Evolutionary conservation across 1,140 invertebrate genomes (phyloP).

Genomic region (Tigriopus japonicus): DNA sequence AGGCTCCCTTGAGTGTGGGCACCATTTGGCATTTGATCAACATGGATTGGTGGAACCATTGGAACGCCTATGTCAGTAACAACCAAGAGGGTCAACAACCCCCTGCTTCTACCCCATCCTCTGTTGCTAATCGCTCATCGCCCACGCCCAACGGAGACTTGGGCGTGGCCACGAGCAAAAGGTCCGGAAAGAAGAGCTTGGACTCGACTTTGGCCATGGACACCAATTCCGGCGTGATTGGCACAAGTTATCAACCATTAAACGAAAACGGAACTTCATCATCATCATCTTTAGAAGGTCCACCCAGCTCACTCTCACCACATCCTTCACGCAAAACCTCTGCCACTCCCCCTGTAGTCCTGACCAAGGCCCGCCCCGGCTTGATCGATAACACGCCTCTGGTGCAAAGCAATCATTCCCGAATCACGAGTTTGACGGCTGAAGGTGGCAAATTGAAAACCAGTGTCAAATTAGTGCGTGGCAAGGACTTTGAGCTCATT

Average conservation of each 20-base stretch:
- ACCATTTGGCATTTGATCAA: constrained; percentile 71
- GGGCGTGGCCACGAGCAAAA: constrained; percentile 15
- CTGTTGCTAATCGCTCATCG: neutral
- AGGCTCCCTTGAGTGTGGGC: constrained; percentile 46
- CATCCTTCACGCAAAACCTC: constrained; percentile 16
- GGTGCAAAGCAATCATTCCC: constrained; percentile 32
- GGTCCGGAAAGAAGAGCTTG: constrained; percentile 15
- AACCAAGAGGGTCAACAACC: constrained; percentile 2
- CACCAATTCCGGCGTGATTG: neutral
- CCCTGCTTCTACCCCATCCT: no score
- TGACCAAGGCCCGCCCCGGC: constrained; percentile 33
- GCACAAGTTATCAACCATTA: neutral
- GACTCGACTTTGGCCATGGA: constrained; percentile 17
- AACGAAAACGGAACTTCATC: constrained; percentile 10
- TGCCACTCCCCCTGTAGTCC: constrained; percentile 17
- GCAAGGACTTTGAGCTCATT: constrained; percentile 59
- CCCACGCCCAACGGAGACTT: neutral
- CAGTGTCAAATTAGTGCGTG: constrained; percentile 44
- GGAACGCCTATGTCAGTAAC: constrained; percentile 46
- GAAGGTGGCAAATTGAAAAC: constrained; percentile 59
- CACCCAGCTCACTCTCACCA: constrained; percentile 15
- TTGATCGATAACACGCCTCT: constrained; percentile 56
- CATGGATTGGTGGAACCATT: constrained; percentile 60
- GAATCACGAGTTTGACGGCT: constrained; percentile 44
- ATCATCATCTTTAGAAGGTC: constrained; percentile 1